Base-by-base conservation (phyloP, 2,888 invertebrate species). In the Aspidiotus rigidus region DNA sequence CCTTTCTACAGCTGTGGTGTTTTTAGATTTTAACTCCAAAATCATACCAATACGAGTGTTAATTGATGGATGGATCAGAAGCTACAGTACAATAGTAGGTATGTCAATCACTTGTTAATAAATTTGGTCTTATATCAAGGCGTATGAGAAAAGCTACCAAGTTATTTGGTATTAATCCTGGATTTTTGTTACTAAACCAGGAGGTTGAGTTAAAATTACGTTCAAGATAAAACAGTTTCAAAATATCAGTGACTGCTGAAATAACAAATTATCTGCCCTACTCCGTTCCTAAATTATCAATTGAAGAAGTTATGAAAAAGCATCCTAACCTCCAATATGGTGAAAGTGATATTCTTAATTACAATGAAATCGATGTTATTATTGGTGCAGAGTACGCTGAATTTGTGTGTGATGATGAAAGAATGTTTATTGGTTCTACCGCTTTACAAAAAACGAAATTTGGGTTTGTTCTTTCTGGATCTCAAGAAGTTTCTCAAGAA, bases 401-500 rank as follows among this genome's bases (percentile, higher is more conserved):
- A 11, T 44, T 10, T 44, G 9, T 44, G 11, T 10, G 9, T 44
- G 9, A 15, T 13, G 15, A n/a, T 56, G 11, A 15, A 8, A 7
- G 13, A 8, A 13, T 13, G 11, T 56, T 56, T 8, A 7, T 13
- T 15, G 56, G 13, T 13, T 8, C 8, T 8, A 8, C 8, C 8
- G 15, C 8, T n/a, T 56, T 16, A n/a, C 49, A 11, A 8, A 8
- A 60, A 7, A 60, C 61, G 7, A 17, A 39, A 39, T 41, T 41
- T 10, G 62, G 62, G 40, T 62, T 28, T 17, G 62, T 62, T 16
- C 7, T 62, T 7, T 62, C 62, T 9, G 62, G 62, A 15, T 11
- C 11, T 9, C 7, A 10, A 10, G 17, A 39, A 9, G n/a, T n/a
- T 8, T 9, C 40, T 28, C n/a, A 7, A 9, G 7, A 41, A 11